Conservation (phyloP, 2,888 invertebrate species). For the Polietes domitor region DNA sequence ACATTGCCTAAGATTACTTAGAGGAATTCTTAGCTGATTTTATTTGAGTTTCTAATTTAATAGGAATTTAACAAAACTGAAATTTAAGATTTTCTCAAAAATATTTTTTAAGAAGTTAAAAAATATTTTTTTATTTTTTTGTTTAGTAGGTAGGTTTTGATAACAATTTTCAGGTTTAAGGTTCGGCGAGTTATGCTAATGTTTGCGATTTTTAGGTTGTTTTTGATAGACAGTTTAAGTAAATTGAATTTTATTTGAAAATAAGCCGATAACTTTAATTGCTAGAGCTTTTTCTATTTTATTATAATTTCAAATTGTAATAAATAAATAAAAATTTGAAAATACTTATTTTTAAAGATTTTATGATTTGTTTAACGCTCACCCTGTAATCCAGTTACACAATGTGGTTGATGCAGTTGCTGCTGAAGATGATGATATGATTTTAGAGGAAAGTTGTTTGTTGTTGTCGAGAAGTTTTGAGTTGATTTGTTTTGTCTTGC, state of each 20-base stretch:
- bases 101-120: too few species aligned
- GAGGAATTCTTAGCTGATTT: background rate
- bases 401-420: conserved; percentile 11
- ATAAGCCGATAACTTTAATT: too few species aligned
- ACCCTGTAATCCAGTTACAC: conserved; percentile 68
- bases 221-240: too few species aligned
- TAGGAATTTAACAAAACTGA: background rate
- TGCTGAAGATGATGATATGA: background rate
- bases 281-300: background rate
- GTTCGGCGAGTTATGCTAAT: too few species aligned
- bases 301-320: too few species aligned
- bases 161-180: background rate
- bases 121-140: background rate
- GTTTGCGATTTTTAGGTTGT: too few species aligned
- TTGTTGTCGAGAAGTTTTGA: background rate
- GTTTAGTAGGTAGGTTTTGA: background rate
- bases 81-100: background rate
- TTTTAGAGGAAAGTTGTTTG: background rate
- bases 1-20: conserved; percentile 21
- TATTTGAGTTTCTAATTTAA: background rate
- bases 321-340: conserved; percentile 12
- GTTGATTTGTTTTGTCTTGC: background rate
- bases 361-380: conserved; percentile 69
- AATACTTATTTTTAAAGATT: conserved; percentile 26
- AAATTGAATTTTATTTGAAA: too few species aligned